Conservation (phyloP, 2,888 invertebrate genomes). For the Crossocerus cetratus region DNA sequence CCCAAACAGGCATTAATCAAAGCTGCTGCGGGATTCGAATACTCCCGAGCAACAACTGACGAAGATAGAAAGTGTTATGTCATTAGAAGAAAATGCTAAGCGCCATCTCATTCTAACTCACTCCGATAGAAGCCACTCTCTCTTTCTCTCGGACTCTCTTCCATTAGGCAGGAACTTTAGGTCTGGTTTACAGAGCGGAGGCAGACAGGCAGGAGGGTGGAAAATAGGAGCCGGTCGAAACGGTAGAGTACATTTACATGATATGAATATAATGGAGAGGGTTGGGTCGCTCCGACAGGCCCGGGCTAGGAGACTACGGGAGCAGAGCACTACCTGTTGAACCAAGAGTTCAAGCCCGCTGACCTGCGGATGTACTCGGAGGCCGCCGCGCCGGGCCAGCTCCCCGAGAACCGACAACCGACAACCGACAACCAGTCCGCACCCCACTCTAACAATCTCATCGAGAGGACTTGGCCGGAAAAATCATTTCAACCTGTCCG, state of each 20-base stretch:
- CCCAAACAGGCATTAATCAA: conserved; percentile 35
- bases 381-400: too few species aligned
- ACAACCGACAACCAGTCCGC: neutral
- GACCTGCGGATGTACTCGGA: conserved; percentile 68
- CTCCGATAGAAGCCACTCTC: neutral
- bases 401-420: conserved; percentile 7
- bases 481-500: neutral
- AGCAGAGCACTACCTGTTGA: conserved; percentile 74
- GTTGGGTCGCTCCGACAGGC: conserved; percentile 61
- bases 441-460: neutral
- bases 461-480: neutral
- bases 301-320: conserved; percentile 53
- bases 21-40: conserved; percentile 28
- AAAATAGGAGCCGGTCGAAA: conserved; percentile 59
- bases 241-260: conserved; percentile 73
- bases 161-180: conserved; percentile 16
- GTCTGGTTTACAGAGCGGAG: conserved; percentile 20
- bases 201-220: conserved; percentile 58
- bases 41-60: conserved; percentile 30
- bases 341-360: conserved; percentile 69
- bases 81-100: conserved; percentile 71
- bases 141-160: conserved; percentile 6
- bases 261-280: conserved; percentile 77
- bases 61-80: conserved; percentile 61
- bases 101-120: conserved; percentile 13